Percentiles rank a stretch among this genome's conserved stretches.
Evolutionary conservation across 2,113 vertebrate genomes (phyloP).

Genomic region (Labeo catla): DNA sequence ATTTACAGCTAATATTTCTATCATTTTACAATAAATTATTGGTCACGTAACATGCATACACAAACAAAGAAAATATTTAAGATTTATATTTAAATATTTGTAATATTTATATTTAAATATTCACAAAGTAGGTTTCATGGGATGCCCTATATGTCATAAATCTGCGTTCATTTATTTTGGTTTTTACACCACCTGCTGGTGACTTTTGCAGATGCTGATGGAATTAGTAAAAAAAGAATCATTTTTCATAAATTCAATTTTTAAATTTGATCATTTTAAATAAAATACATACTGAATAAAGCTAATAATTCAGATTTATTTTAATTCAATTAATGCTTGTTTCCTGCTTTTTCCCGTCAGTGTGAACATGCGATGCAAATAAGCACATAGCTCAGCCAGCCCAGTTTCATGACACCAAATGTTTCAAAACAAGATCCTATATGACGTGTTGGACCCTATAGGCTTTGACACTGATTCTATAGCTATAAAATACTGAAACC

Average conservation of each 20-base stretch:
- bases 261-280: too few species aligned
- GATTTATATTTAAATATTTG: too few species aligned
- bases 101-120: too few species aligned
- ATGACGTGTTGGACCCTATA: conserved; percentile 7
- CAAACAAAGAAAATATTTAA: neutral
- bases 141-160: neutral
- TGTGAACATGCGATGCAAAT: neutral
- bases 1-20: too few species aligned
- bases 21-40: too few species aligned
- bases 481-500: neutral
- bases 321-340: neutral
- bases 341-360: neutral
- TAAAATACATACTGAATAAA: neutral
- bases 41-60: too few species aligned
- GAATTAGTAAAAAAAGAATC: neutral
- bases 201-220: neutral
- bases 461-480: neutral
- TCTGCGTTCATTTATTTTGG: neutral
- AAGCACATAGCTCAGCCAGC: neutral
- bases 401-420: neutral
- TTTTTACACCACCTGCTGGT: neutral
- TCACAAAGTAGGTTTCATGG: too few species aligned
- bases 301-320: neutral
- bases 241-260: too few species aligned
- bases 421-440: neutral